Conservation (phyloP, 2,113 vertebrate species). For the Atherinomorus stipes region DNA sequence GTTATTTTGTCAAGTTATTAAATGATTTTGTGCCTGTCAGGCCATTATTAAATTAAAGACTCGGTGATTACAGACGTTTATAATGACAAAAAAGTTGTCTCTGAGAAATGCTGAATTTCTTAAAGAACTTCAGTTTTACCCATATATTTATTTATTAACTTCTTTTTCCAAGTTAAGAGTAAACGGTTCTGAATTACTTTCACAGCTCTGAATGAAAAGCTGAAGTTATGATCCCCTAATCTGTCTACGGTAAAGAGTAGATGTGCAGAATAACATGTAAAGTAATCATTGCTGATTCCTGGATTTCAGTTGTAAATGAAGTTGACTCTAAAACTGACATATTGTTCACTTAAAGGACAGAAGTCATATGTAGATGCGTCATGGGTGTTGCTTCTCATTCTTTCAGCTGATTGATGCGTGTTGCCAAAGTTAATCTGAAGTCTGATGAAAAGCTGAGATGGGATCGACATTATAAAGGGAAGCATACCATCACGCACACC, state of each 20-base stretch:
- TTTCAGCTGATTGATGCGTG: too few relatives aligned
- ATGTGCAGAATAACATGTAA: background rate
- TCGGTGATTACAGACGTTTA: too few relatives aligned
- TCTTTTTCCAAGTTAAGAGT: constrained; percentile 32
- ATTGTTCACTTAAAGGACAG: background rate
- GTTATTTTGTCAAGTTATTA: background rate
- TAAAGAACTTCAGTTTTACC: constrained; percentile 41
- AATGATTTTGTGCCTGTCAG: background rate
- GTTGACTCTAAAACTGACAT: background rate
- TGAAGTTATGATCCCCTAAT: background rate
- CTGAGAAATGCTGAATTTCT: background rate
- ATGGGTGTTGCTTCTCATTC: too few relatives aligned
- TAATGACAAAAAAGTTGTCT: background rate
- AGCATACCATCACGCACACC: too few relatives aligned
- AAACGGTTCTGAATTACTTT: constrained; percentile 2
- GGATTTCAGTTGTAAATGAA: background rate
- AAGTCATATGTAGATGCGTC: background rate
- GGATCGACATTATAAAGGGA: too few relatives aligned
- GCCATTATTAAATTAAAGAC: too few relatives aligned
- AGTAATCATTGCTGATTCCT: background rate
- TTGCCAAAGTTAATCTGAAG: too few relatives aligned
- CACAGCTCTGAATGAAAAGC: background rate
- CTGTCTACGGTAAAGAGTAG: background rate
- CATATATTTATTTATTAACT: constrained; percentile 25
- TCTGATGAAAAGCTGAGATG: too few relatives aligned